A percentile compares a stretch with the other conserved stretches of the same genome.
Evolutionary conservation across 2,113 vertebrate species (phyloP).

Genomic region (Colinus virginianus): DNA sequence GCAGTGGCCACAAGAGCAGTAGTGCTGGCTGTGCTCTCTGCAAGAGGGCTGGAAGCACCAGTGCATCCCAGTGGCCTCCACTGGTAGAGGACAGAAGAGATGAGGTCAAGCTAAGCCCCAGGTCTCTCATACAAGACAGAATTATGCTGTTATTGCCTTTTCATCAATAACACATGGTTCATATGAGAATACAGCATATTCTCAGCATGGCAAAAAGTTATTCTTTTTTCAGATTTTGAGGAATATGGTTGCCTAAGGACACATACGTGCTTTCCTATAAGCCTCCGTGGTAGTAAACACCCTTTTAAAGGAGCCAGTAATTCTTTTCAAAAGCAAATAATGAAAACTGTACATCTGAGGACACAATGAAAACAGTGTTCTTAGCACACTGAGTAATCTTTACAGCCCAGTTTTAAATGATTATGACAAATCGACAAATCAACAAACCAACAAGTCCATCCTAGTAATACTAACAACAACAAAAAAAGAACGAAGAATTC

Average conservation of each 20-base stretch:
- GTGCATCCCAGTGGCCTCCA: not conserved
- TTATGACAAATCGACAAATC: not conserved
- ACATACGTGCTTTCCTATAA: conserved; percentile 34
- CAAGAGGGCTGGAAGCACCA: not conserved
- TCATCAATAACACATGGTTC: conserved; percentile 49
- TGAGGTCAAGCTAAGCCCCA: not conserved
- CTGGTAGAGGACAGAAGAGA: not conserved
- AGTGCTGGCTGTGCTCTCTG: not conserved
- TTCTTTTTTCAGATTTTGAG: not conserved
- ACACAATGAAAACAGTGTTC: not conserved
- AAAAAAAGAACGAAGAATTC: not conserved
- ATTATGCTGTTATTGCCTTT: not conserved
- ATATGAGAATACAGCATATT: conserved; percentile 1
- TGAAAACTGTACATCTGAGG: conserved; percentile 10
- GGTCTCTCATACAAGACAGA: not conserved
- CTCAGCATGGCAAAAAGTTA: not conserved
- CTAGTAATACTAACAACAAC: not conserved
- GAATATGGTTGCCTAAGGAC: conserved; percentile 62
- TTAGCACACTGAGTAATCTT: not conserved
- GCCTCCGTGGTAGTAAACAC: conserved; percentile 44
- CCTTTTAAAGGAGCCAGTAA: conserved; percentile 7
- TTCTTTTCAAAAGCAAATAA: conserved; percentile 52
- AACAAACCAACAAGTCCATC: not conserved
- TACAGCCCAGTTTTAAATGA: not conserved
- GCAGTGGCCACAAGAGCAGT: not conserved